Conservation (phyloP, 2,797 vertebrate species). For the Peromyscus aztecus region DNA sequence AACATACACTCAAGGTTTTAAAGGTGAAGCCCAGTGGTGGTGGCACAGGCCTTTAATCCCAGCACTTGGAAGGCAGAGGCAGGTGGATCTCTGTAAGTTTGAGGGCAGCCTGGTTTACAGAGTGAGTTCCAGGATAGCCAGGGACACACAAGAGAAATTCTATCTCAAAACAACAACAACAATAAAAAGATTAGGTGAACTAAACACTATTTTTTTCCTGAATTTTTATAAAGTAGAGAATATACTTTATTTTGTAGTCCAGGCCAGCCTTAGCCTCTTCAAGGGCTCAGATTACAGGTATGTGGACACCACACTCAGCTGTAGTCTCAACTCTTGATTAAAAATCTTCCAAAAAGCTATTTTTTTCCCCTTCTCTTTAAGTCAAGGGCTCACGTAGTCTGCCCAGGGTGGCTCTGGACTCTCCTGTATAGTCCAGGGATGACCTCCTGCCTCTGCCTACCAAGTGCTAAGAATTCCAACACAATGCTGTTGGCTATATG, state of each 20-base stretch:
- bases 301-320: not conserved
- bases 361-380: not conserved
- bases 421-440: not conserved
- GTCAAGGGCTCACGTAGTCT: not conserved
- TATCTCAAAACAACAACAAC: not conserved
- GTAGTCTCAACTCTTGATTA: constrained; percentile 31
- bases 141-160: not conserved
- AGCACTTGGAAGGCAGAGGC: not conserved
- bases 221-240: not conserved
- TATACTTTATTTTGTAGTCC: not conserved
- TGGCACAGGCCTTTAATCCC: not conserved
- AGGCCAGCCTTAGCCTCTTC: not conserved
- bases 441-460: not conserved
- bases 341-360: constrained; percentile 63
- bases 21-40: not conserved
- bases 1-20: not conserved
- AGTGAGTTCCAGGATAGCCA: not conserved
- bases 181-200: not conserved
- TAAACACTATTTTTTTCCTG: not conserved
- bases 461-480: not conserved
- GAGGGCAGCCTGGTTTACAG: not conserved
- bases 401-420: not conserved
- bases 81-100: not conserved
- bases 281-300: not conserved
- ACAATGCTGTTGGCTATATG: constrained; percentile 5